Evolutionary conservation across 2,797 vertebrate genomes (phyloP).

Genomic region (Halcyon smyrnensis): DNA sequence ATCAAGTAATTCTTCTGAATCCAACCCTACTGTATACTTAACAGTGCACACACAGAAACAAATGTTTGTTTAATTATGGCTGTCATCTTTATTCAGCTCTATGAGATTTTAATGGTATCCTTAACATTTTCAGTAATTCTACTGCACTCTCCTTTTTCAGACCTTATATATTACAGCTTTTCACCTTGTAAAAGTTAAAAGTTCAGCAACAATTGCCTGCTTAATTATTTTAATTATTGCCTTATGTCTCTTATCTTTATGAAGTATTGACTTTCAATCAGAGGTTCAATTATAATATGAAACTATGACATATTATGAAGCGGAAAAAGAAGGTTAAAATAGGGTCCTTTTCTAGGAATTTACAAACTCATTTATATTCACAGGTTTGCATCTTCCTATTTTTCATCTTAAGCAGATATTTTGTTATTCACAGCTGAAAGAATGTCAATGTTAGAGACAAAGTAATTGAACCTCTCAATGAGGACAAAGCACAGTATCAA

Average conservation of each 20-base stretch:
- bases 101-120: constrained; percentile 25
- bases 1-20: constrained; percentile 35
- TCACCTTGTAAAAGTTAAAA: constrained; percentile 22
- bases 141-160: neutral
- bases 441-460: neutral
- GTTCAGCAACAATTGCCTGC: constrained; percentile 9
- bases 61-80: constrained; percentile 23
- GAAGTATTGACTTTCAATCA: constrained; percentile 42
- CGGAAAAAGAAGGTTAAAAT: neutral
- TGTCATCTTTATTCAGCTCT: constrained; percentile 2
- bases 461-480: neutral
- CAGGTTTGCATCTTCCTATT: neutral
- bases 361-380: neutral
- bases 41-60: neutral
- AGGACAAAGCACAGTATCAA: neutral
- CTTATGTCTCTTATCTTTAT: constrained; percentile 3
- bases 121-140: constrained; percentile 59
- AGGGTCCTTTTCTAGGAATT: constrained; percentile 4
- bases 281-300: neutral
- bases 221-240: constrained; percentile 38
- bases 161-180: neutral
- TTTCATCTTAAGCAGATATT: neutral
- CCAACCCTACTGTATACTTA: neutral
- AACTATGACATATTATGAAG: neutral
- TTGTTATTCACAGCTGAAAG: neutral